These are phyloP conservation scores for Suillia variegata DNA, from an alignment of 2,888 invertebrate genomes.

Conservation along the genomic window DNA sequence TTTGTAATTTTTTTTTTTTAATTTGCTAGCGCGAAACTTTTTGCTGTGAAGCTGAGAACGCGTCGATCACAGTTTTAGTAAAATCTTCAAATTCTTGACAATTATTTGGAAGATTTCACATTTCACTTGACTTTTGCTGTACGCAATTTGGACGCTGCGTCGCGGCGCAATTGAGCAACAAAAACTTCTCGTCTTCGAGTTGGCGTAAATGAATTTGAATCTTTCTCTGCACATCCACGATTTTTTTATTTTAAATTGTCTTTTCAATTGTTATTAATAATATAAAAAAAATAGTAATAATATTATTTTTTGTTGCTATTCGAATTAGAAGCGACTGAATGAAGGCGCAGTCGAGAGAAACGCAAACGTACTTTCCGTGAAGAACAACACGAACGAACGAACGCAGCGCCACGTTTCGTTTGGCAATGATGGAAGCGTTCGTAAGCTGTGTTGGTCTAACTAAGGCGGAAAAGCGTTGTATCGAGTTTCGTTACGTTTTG, in stretches of 20 bases:
- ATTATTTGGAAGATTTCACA: constrained; percentile 9
- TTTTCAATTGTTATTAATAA: not conserved
- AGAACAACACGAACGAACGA: not conserved
- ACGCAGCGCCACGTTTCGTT: constrained; percentile 43
- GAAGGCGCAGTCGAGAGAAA: not conserved
- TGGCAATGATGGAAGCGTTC: constrained; percentile 52
- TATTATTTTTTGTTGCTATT: too few relatives aligned
- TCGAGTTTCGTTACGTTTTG: constrained; percentile 44
- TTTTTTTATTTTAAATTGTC: not conserved
- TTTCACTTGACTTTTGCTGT: constrained; percentile 5
- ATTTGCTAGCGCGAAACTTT: too few relatives aligned
- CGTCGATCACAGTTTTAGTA: too few relatives aligned
- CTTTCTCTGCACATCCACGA: not conserved
- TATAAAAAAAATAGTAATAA: too few relatives aligned
- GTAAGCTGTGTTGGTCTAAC: constrained; percentile 46
- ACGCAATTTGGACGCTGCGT: too few relatives aligned
- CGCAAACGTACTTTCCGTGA: not conserved
- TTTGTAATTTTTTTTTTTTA: too few relatives aligned
- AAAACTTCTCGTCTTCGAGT: too few relatives aligned
- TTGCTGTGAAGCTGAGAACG: too few relatives aligned
- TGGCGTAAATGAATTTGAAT: not conserved
- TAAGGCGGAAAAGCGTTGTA: constrained; percentile 48
- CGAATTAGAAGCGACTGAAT: too few relatives aligned
- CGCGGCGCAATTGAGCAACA: too few relatives aligned
- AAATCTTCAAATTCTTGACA: constrained; percentile 36